Conservation (phyloP, 2,113 vertebrate species). For the Indicator indicator region DNA sequence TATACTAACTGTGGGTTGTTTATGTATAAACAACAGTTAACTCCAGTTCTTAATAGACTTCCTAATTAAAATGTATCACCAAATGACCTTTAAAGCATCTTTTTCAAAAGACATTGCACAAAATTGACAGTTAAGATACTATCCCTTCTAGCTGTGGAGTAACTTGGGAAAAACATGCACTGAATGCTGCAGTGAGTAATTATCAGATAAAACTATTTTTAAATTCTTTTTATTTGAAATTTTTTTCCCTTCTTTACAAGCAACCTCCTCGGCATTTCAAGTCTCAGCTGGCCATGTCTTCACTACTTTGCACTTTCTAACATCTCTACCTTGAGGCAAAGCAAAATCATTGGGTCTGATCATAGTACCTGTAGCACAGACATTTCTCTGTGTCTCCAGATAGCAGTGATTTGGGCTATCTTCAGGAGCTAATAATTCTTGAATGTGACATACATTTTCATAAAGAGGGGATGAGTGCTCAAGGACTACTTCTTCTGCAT, state of each 20-base stretch:
- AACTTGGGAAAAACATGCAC: background rate
- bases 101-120: background rate
- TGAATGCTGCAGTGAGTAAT: background rate
- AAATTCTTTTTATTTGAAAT: background rate
- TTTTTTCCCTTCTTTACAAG: background rate
- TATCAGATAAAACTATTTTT: background rate
- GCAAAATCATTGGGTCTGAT: rapidly evolving
- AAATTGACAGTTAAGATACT: background rate
- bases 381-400: background rate
- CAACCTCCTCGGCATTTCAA: background rate
- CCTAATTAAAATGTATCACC: background rate
- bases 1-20: background rate
- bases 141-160: background rate
- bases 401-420: rapidly evolving
- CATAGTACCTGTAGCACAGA: background rate
- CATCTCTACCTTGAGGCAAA: background rate
- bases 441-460: background rate
- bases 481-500: background rate
- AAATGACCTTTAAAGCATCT: background rate
- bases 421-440: background rate
- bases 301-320: rapidly evolving
- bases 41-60: background rate
- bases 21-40: background rate
- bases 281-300: background rate
- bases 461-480: background rate